Percentiles rank a stretch among this genome's conserved stretches.
Evolutionary conservation across 1,140 invertebrate genomes (phyloP).

Genomic region (Drosophila pseudoobscura): DNA sequence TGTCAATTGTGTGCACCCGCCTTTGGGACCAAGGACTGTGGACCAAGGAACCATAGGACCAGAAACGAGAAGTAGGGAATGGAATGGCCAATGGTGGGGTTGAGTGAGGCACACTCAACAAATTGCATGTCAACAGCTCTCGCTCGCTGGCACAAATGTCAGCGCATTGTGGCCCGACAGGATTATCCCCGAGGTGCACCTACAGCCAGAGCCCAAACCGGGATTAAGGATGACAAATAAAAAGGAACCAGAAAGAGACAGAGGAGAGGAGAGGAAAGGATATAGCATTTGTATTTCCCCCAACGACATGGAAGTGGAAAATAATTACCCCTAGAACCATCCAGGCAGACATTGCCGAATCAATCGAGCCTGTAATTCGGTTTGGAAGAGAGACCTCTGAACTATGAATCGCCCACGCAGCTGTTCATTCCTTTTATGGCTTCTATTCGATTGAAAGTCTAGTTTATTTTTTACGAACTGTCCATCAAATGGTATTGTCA

Average conservation of each 20-base stretch:
- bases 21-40: conserved; percentile 28
- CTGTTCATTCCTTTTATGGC: conserved; percentile 52
- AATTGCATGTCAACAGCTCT: conserved; percentile 79
- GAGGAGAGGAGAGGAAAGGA: background rate
- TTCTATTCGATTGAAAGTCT: background rate
- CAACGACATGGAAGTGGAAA: conserved; percentile 30
- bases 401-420: conserved; percentile 33
- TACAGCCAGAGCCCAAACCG: conserved; percentile 28
- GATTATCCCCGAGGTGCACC: conserved; percentile 58
- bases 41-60: conserved; percentile 18
- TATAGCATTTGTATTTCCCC: conserved; percentile 29
- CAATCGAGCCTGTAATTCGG: conserved; percentile 75
- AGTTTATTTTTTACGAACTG: conserved; percentile 61
- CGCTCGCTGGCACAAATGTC: conserved; percentile 40
- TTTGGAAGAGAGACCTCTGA: background rate
- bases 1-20: conserved; percentile 65
- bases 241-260: conserved; percentile 13
- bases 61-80: conserved; percentile 10
- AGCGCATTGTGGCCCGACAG: conserved; percentile 50
- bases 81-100: conserved; percentile 23
- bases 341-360: conserved; percentile 52
- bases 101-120: conserved; percentile 53
- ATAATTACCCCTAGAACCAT: conserved; percentile 42
- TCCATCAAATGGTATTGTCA: conserved; percentile 67
- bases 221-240: conserved; percentile 71